Conservation (phyloP, 1,140 invertebrate species). For the Trichoplusia ni region DNA sequence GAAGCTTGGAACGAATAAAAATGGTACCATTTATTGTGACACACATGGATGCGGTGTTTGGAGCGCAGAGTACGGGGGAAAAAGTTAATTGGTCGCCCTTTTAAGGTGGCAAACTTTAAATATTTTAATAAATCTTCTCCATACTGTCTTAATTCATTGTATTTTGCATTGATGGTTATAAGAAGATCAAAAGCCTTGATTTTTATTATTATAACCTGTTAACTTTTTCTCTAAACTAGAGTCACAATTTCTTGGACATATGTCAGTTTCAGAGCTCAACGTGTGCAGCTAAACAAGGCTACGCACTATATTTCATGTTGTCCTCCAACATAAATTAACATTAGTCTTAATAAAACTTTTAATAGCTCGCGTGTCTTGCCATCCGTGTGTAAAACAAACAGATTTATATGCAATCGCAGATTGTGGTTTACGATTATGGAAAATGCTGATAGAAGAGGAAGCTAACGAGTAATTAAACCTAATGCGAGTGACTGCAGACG, state of each 20-base stretch:
- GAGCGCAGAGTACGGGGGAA: not conserved
- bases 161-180: too few species aligned
- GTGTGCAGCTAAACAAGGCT: not conserved
- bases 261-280: not conserved
- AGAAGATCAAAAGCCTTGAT: too few species aligned
- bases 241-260: not conserved
- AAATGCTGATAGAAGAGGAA: constrained; percentile 55
- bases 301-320: constrained; percentile 7
- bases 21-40: constrained; percentile 52
- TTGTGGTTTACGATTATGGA: constrained; percentile 70
- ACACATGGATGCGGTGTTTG: constrained; percentile 25
- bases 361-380: constrained; percentile 20
- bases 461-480: constrained; percentile 46
- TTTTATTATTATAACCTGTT: too few species aligned
- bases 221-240: too few species aligned
- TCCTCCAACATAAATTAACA: constrained; percentile 21
- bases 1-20: constrained; percentile 63
- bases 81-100: not conserved
- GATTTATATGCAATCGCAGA: constrained; percentile 61
- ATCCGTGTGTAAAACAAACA: constrained; percentile 49
- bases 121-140: not conserved
- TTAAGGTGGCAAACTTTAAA: not conserved
- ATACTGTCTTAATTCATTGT: too few species aligned
- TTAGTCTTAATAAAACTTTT: constrained; percentile 26
- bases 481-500: constrained; percentile 34